phyloP scores from a whole-genome alignment of 1,140 invertebrate species.

The Diprion similis region DNA sequence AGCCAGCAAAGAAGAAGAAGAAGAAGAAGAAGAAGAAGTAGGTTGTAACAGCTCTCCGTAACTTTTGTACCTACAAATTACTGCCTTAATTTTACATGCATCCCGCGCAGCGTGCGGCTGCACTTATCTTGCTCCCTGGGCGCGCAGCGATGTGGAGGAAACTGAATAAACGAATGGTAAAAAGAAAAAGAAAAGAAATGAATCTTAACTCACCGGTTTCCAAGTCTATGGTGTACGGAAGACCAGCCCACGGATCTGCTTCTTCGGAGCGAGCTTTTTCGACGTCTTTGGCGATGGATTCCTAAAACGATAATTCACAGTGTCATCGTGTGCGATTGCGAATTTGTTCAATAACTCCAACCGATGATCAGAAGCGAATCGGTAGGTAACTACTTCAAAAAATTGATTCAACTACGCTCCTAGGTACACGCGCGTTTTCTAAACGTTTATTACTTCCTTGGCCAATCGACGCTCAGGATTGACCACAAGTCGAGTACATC shows the following conservation, averaged over 20 bases:
- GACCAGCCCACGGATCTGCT: conserved; percentile 74
- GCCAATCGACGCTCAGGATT: no score
- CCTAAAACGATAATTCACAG: conserved; percentile 36
- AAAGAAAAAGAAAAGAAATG: background rate
- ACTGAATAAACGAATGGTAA: background rate
- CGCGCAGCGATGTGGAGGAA: background rate
- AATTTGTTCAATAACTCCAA: no score
- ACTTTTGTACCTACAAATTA: conserved; percentile 38
- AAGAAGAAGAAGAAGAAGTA: conserved; percentile 21
- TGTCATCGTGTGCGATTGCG: no score
- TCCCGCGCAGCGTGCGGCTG: background rate
- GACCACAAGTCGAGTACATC: no score
- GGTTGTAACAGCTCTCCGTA: conserved; percentile 17
- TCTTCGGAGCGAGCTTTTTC: conserved; percentile 46
- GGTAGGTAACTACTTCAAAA: no score
- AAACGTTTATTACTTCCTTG: no score
- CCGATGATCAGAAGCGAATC: no score
- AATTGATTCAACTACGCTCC: no score
- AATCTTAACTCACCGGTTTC: conserved; percentile 80
- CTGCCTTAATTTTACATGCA: conserved; percentile 39
- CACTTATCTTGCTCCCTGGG: conserved; percentile 8
- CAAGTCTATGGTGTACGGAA: conserved; percentile 83
- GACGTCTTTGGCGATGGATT: conserved; percentile 42
- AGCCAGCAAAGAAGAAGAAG: conserved; percentile 17
- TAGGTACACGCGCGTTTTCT: no score